Percentiles rank a stretch among this genome's conserved stretches.
phyloP scores from a whole-genome alignment of 1,140 invertebrate species.

The Scaptomyza montana region DNA sequence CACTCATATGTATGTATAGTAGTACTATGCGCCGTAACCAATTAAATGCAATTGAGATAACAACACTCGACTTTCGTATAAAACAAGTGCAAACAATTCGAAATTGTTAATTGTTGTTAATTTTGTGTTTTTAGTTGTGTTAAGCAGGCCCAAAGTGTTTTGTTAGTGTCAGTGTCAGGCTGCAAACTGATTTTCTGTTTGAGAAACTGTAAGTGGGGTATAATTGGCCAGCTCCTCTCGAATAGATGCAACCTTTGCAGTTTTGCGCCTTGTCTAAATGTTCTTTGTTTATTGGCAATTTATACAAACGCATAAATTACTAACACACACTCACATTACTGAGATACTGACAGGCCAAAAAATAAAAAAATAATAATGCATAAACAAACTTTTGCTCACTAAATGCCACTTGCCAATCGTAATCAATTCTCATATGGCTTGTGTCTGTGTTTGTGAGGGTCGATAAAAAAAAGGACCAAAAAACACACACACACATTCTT shows the following conservation, averaged over 20 bases:
- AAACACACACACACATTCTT: background rate
- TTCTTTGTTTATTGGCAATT: conserved; percentile 76
- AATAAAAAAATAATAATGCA: conserved; percentile 38
- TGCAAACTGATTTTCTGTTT: no score
- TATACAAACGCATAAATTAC: conserved; percentile 78
- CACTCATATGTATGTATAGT: background rate
- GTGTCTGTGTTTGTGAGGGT: conserved; percentile 20
- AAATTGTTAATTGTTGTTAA: conserved; percentile 65
- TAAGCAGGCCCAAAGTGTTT: conserved; percentile 52
- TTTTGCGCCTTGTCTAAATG: conserved; percentile 37
- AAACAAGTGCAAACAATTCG: background rate
- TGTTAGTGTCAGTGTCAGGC: conserved; percentile 4
- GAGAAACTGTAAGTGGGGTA: background rate
- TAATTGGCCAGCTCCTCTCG: background rate
- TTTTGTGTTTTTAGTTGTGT: conserved; percentile 73
- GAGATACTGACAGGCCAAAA: conserved; percentile 7
- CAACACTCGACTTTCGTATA: conserved; percentile 20
- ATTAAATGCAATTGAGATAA: conserved; percentile 65
- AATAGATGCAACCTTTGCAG: conserved; percentile 63
- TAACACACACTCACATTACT: conserved; percentile 13
- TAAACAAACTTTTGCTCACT: conserved; percentile 75
- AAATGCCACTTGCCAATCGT: conserved; percentile 81
- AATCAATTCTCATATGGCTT: conserved; percentile 66
- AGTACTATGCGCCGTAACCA: conserved; percentile 23
- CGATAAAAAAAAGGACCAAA: conserved; percentile 66